These are phyloP conservation scores for Taeniopygia guttata DNA, from an alignment of 2,797 vertebrate genomes.

Conservation along the genomic window DNA sequence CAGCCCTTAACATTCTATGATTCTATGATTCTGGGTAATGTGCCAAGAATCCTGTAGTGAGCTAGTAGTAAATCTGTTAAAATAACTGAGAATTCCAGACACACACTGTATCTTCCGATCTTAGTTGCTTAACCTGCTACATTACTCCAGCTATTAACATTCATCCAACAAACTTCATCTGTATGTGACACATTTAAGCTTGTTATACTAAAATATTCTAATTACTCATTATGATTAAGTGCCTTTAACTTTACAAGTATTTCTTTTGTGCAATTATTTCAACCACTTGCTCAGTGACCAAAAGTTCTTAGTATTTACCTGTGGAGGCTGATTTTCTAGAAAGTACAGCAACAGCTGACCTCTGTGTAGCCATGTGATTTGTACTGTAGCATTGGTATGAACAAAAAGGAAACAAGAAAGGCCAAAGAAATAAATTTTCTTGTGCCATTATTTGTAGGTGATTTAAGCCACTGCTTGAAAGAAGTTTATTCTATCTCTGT, in stretches of 20 bases:
- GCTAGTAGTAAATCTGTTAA: neutral
- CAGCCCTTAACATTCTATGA: neutral
- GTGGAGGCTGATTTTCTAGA: neutral
- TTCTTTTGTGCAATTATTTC: neutral
- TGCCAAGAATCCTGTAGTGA: neutral
- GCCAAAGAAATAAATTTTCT: neutral
- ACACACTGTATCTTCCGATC: neutral
- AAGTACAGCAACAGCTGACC: neutral
- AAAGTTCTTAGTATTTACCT: neutral
- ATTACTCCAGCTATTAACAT: neutral
- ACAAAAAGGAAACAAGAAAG: neutral
- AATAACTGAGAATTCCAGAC: neutral
- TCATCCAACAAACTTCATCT: neutral
- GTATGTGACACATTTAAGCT: neutral
- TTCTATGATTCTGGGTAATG: neutral
- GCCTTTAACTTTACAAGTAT: neutral
- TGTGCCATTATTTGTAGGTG: neutral
- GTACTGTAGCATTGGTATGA: neutral
- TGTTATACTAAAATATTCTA: neutral
- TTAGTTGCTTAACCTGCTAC: neutral
- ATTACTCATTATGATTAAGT: neutral
- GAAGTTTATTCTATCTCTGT: neutral
- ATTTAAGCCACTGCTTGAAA: neutral
- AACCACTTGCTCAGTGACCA: neutral
- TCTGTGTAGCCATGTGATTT: neutral